phyloP scores from a whole-genome alignment of 2,888 invertebrate genomes.

The Netelia fuscicornis region DNA sequence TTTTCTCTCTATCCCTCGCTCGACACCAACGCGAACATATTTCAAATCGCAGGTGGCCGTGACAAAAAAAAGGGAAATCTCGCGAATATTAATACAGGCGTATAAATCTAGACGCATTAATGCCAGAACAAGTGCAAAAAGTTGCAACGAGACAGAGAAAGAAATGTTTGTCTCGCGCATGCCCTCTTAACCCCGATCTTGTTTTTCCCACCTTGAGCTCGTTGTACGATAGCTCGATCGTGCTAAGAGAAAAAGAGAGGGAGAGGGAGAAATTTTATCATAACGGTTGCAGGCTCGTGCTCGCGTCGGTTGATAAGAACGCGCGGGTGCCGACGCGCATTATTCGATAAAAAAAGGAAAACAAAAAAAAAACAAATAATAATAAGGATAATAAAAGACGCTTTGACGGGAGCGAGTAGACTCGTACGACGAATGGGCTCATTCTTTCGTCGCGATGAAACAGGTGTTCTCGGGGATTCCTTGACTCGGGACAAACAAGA shows the following conservation, averaged over 20 bases:
- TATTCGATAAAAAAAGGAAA: constrained; percentile 32
- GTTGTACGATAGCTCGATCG: constrained; percentile 57
- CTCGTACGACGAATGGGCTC: constrained; percentile 41
- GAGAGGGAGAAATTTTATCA: constrained; percentile 53
- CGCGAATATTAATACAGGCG: not conserved
- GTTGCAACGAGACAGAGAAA: not conserved
- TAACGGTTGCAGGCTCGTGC: constrained; percentile 56
- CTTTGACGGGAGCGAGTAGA: constrained; percentile 43
- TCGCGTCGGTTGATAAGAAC: constrained; percentile 54
- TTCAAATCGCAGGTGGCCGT: not conserved
- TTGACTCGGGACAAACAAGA: constrained; percentile 55
- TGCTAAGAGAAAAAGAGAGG: not conserved
- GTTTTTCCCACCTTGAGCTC: constrained; percentile 73
- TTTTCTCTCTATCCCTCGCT: constrained; percentile 4
- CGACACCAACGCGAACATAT: not conserved
- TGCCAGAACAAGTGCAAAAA: not conserved
- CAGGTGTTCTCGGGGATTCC: constrained; percentile 52
- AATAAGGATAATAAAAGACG: not conserved
- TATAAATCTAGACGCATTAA: not conserved
- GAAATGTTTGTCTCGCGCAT: constrained; percentile 11
- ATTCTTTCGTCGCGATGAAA: constrained; percentile 50
- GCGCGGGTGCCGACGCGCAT: constrained; percentile 38
- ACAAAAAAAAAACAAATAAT: too few relatives aligned
- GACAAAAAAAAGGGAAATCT: not conserved
- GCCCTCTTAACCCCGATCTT: constrained; percentile 72